Conservation (phyloP, 1,140 invertebrate genomes). For the Rhagoletis pomonella region DNA sequence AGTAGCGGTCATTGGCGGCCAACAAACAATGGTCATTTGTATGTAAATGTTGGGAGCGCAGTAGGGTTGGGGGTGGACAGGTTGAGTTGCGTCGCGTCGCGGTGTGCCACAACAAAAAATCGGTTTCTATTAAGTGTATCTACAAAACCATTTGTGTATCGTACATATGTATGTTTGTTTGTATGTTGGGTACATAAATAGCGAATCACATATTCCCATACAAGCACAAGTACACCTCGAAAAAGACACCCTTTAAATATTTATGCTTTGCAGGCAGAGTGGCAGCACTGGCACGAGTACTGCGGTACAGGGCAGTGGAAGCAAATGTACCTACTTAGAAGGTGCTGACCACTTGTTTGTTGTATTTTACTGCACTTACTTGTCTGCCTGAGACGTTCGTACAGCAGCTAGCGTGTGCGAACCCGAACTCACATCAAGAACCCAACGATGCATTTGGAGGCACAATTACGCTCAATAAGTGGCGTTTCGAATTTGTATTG, state of each 20-base stretch:
- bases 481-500: constrained; percentile 61
- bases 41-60: neutral
- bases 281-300: neutral
- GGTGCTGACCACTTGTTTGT: constrained; percentile 44
- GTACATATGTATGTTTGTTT: neutral
- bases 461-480: neutral
- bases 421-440: neutral
- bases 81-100: constrained; percentile 29
- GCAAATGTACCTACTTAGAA: neutral
- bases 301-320: neutral
- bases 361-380: neutral
- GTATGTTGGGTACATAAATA: neutral
- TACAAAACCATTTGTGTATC: neutral
- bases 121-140: neutral
- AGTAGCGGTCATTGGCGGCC: constrained; percentile 34
- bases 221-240: neutral
- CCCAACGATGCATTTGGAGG: neutral
- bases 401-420: neutral
- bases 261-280: neutral
- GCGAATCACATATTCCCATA: neutral
- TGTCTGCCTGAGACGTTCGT: neutral
- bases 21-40: constrained; percentile 34
- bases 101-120: constrained; percentile 36
- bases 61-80: neutral
- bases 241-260: neutral